Conservation (phyloP, 2,888 invertebrate genomes). For the Malthinus seriepunctatus region DNA sequence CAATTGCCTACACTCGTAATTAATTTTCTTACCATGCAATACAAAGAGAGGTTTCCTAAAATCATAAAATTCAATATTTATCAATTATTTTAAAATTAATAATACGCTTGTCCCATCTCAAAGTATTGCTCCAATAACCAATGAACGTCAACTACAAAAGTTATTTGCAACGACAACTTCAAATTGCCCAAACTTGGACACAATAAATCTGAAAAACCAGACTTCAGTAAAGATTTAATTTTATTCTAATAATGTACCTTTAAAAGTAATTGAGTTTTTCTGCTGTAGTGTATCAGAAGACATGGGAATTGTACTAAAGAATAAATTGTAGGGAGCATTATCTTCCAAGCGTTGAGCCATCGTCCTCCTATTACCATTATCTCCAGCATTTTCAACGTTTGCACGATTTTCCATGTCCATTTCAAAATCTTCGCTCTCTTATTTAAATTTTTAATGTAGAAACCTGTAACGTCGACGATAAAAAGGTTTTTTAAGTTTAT, state of each 20-base stretch:
- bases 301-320: slow-evolving; percentile 73
- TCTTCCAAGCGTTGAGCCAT: slow-evolving; percentile 69
- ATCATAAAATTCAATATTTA: slow-evolving; percentile 23
- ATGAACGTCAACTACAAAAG: too few relatives aligned
- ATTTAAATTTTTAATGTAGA: too few relatives aligned
- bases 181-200: slow-evolving; percentile 77
- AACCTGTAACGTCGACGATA: too few relatives aligned
- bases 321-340: slow-evolving; percentile 74
- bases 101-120: too few relatives aligned
- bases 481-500: too few relatives aligned
- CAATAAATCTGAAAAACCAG: slow-evolving; percentile 67
- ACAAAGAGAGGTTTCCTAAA: slow-evolving; percentile 71
- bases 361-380: slow-evolving; percentile 47
- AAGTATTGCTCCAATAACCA: too few relatives aligned
- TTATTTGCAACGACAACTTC: slow-evolving; percentile 78
- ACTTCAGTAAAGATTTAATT: background rate
- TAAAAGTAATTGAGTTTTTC: slow-evolving; percentile 69
- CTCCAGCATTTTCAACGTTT: too few relatives aligned
- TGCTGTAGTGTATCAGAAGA: slow-evolving; percentile 71
- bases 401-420: too few relatives aligned
- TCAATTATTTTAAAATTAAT: background rate
- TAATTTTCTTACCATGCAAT: slow-evolving; percentile 73
- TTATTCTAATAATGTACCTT: slow-evolving; percentile 54
- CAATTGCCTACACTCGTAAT: slow-evolving; percentile 57
- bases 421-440: too few relatives aligned